phyloP scores from a whole-genome alignment of 2,888 invertebrate genomes.

The Parochlus steinenii region DNA sequence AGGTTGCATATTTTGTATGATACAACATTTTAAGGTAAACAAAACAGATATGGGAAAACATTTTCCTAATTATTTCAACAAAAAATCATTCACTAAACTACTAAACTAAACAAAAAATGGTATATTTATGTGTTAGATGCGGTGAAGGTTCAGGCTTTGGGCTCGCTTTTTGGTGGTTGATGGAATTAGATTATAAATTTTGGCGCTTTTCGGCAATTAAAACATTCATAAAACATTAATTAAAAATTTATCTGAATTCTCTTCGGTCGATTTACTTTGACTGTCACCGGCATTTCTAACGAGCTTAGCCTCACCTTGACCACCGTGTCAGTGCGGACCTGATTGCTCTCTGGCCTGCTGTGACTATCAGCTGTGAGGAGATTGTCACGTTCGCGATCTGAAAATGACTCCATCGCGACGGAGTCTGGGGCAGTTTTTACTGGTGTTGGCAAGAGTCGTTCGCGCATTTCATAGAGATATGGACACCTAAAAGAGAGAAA shows the following conservation, averaged over 20 bases:
- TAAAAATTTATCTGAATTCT: too few relatives aligned
- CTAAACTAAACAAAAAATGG: background rate
- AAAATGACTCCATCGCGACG: constrained; percentile 43
- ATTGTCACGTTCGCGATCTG: constrained; percentile 34
- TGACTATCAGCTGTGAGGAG: constrained; percentile 27
- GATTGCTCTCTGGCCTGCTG: constrained; percentile 39
- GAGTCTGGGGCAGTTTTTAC: constrained; percentile 47
- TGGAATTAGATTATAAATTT: background rate
- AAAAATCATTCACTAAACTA: background rate
- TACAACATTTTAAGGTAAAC: too few relatives aligned
- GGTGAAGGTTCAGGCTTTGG: constrained; percentile 12
- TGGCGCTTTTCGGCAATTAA: background rate
- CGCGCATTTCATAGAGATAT: constrained; percentile 87
- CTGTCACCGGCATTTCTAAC: constrained; percentile 9
- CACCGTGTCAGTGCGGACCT: constrained; percentile 62
- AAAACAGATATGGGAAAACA: too few relatives aligned
- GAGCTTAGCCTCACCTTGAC: constrained; percentile 54
- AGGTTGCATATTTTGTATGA: too few relatives aligned
- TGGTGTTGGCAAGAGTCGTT: constrained; percentile 63
- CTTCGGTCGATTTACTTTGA: too few relatives aligned
- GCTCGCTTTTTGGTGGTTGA: constrained; percentile 10
- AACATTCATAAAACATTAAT: constrained; percentile 3
- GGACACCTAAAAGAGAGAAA: too few relatives aligned
- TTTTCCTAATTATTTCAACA: background rate
- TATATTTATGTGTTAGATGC: background rate